Evolutionary conservation across 1,140 invertebrate genomes (phyloP), one percentile per base, ranked within the genome.

Genomic region (Drosophila simulans): DNA sequence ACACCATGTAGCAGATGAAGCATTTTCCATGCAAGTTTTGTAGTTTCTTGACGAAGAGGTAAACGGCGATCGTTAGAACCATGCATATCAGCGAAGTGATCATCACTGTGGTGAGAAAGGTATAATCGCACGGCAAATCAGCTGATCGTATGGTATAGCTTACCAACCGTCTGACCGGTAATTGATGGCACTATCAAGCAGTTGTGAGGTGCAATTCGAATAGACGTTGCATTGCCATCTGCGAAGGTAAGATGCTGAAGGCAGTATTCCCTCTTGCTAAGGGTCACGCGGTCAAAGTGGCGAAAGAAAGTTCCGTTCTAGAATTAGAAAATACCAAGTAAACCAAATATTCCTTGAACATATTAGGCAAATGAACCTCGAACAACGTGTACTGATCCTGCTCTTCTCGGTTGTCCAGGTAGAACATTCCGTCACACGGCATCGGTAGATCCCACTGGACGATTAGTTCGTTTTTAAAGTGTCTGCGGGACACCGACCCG

Each of bases 21-120:
- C 94, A 95, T 85, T 94, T 94, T 2, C 96, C 95, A 70, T 96
- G 96, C 0, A 96, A 92, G 88, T 95, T 96, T 15, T 94, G 84
- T 11, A 96, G 88, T 54, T 96, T 95, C 0, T 94, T 94, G 25
- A 96, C 93, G 12, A 94, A 92, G 0, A 94, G 94, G 77, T 97
- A 97, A 0, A 96, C 95, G 31, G 95, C 27, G 46, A 96, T 95
- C 0, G 96, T 96, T 0, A 93, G 91, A 7, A 95, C 45, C 0
- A 96, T 92, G 64, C 95, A 96, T 0, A 95, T 94, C 5, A 96
- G 93, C 0, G 96, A 96, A 1, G 95, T 77, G 0, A 95, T 80
- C 56, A 96, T 93, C 39, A 95, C 95, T 93, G 92, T 5, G 81
- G 92, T 92, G n/a, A 13, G 0, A 27, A 31, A 2, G 4, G 7